phyloP scores from a whole-genome alignment of 2,888 invertebrate species.

The Troglohyphantes excavatus region DNA sequence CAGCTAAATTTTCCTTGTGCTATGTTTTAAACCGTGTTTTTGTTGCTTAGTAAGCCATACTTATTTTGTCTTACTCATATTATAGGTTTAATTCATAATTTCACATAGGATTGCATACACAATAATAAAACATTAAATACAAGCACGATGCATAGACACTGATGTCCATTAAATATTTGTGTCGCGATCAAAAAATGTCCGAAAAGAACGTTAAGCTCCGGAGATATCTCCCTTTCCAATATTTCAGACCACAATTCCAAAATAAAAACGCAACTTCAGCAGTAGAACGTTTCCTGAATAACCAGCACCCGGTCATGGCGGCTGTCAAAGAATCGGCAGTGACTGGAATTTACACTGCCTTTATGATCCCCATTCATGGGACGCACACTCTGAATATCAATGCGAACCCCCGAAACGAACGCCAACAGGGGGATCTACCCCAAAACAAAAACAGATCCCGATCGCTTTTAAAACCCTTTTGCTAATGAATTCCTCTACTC shows the following conservation, averaged over 20 bases:
- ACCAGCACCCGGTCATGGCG: not conserved
- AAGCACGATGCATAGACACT: too few relatives aligned
- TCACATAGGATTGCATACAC: too few relatives aligned
- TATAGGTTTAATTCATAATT: too few relatives aligned
- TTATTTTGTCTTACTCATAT: too few relatives aligned
- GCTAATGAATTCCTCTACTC: not conserved
- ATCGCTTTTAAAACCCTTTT: too few relatives aligned
- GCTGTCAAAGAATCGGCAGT: not conserved
- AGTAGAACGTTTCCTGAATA: not conserved
- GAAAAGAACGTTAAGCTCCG: not conserved
- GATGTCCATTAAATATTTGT: too few relatives aligned
- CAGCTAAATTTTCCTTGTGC: too few relatives aligned
- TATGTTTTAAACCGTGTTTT: too few relatives aligned
- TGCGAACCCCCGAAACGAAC: not conserved
- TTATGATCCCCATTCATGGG: slow-evolving; percentile 24
- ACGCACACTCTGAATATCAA: not conserved
- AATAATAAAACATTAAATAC: too few relatives aligned
- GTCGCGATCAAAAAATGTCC: not conserved
- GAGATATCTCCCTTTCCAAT: not conserved
- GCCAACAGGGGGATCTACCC: not conserved
- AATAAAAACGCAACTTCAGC: not conserved
- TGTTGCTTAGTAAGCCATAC: too few relatives aligned
- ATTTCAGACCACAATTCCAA: not conserved
- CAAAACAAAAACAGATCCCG: not conserved
- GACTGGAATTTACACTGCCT: slow-evolving; percentile 5